A percentile compares a stretch with the other conserved stretches of the same genome.
These are phyloP conservation scores for Prunella himalayana DNA, from an alignment of 2,113 vertebrate species.

Conservation along the genomic window DNA sequence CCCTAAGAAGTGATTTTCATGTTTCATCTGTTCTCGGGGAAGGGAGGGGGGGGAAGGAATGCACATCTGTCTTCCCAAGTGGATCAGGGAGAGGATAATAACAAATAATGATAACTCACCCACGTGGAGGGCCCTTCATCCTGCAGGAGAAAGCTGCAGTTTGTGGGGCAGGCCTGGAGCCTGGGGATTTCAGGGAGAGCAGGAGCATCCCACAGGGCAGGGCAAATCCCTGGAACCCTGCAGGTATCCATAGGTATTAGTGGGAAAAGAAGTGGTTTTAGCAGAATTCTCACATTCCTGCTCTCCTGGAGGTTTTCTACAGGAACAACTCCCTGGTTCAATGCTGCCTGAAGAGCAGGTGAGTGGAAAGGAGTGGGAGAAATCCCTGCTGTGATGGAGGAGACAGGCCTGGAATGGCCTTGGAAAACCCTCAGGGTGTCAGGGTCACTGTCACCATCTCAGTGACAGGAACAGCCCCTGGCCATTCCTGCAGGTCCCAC, in stretches of 20 bases:
- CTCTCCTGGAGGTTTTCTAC: not conserved
- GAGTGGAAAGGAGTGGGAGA: not conserved
- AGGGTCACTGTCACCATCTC: not conserved
- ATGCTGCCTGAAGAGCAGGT: not conserved
- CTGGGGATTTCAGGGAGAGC: not conserved
- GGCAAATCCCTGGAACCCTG: not conserved
- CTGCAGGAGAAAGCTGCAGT: not conserved
- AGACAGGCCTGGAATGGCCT: not conserved
- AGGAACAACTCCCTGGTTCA: not conserved
- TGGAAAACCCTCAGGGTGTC: not conserved
- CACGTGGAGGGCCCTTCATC: not conserved
- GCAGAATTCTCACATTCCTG: not conserved
- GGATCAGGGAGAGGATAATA: constrained; percentile 27
- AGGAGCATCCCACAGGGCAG: not conserved
- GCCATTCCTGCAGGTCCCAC: not conserved
- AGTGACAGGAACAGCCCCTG: not conserved
- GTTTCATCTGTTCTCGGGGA: not conserved
- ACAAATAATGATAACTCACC: constrained; percentile 16
- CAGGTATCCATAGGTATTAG: not conserved
- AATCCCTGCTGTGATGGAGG: not conserved
- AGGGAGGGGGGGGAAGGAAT: not conserved
- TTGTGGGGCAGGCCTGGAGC: not conserved
- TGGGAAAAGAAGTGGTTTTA: not conserved
- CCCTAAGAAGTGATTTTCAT: constrained; percentile 47
- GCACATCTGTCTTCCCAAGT: constrained; percentile 29